Conservation (phyloP, 2,113 vertebrate species). For the Phaethon lepturus region DNA sequence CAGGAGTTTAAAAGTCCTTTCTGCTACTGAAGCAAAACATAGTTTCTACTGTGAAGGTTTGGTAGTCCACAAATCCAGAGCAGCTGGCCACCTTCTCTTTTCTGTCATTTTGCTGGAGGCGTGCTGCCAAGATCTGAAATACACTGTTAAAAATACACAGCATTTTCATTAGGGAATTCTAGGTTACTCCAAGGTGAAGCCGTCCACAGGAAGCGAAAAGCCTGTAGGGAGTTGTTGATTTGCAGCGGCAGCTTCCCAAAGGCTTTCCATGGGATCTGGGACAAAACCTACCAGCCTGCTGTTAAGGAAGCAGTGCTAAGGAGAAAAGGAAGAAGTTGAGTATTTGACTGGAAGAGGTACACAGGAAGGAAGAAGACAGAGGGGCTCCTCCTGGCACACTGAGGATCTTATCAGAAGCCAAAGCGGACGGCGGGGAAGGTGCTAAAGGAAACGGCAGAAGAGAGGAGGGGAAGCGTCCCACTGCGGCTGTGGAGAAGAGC, state of each 20-base stretch:
- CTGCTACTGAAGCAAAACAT: not conserved
- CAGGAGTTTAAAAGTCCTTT: not conserved
- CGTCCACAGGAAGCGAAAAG: not conserved
- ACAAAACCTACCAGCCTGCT: not conserved
- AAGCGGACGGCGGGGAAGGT: not conserved
- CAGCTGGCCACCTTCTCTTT: not conserved
- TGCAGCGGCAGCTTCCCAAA: not conserved
- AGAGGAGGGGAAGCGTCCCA: not conserved
- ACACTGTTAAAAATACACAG: not conserved
- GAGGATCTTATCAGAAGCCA: not conserved
- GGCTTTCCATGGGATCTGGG: not conserved
- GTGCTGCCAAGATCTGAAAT: not conserved
- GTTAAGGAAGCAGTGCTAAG: not conserved
- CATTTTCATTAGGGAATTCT: slow-evolving; percentile 2
- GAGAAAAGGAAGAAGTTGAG: not conserved
- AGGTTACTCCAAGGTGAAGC: not conserved
- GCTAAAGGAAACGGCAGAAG: not conserved
- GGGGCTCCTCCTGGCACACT: not conserved
- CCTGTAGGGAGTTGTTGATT: not conserved
- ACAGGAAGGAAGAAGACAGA: not conserved
- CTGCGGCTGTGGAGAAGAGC: not conserved
- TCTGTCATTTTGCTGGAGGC: not conserved
- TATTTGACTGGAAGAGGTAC: not conserved
- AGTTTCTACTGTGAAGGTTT: not conserved
- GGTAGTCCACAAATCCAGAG: not conserved